Evolutionary conservation across 2,797 vertebrate genomes (phyloP), one percentile per base, ranked within the genome.

Genomic region (Hypotaenidia okinawae): DNA sequence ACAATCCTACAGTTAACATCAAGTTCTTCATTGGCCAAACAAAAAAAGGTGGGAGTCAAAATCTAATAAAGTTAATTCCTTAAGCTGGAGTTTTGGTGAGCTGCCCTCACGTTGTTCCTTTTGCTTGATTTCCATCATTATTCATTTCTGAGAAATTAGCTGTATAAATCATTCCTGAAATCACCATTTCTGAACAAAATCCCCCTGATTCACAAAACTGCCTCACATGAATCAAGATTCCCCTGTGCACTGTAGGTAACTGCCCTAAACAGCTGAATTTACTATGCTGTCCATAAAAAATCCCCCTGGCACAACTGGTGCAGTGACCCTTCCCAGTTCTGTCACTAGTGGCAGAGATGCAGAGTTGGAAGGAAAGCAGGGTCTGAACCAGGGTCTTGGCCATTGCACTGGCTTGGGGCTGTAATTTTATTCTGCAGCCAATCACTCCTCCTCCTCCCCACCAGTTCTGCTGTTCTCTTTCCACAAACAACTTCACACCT

Each of bases 301-400:
- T 7, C 0, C 62, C 10, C 32, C 3, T 18, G 1, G n/a, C 0
- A 2, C 18, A 72, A 55, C 2, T 5, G 11, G 15, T 57, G 57
- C 23, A 43, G 39, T 16, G 43, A 59, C 19, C 61, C 39, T 72
- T 15, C 24, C 3, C 21, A 24, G 11, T 30, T 77, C 64, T 61
- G 64, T 23, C 63, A 16, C 35, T 6, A 28, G 12, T 0, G 74
- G 39, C 47, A 81, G 67, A 54, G 37, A 15, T 66, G 78, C 24
- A 62, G 21, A 66, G 30, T 25, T 74, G 32, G 11, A 74, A 45
- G 63, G 41, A 35, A 59, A 66, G 73, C 47, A 57, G 23, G 45
- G 16, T 51, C 63, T 23, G 35, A 59, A 63, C 64, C 47, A 57
- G 25, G 45, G 14, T 51, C 63, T 45, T 23, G 70, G n/a, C 21